These are phyloP conservation scores for Nematopogon swammerdamellus DNA, from an alignment of 2,888 invertebrate genomes.

Conservation along the genomic window DNA sequence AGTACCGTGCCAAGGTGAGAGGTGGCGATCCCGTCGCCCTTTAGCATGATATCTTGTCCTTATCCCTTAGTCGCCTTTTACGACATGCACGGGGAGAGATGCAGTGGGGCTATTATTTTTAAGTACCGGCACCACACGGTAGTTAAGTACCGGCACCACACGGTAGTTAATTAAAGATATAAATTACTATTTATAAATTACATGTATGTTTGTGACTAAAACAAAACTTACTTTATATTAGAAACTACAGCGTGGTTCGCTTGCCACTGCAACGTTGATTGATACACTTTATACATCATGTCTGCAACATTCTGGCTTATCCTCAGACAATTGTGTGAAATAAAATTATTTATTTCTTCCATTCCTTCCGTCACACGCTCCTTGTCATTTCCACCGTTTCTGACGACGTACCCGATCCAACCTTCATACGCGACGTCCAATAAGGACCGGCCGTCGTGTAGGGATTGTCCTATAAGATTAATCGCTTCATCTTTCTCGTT, in stretches of 20 bases:
- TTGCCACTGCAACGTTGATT: constrained; percentile 24
- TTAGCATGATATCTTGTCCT: no score
- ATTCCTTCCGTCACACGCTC: constrained; percentile 27
- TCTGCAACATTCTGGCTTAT: constrained; percentile 25
- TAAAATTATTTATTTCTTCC: constrained; percentile 55
- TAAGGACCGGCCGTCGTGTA: constrained; percentile 35
- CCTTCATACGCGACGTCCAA: constrained; percentile 43
- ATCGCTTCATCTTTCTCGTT: constrained; percentile 58
- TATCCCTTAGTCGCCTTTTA: no score
- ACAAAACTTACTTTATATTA: constrained; percentile 25
- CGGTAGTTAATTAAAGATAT: no score
- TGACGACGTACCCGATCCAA: constrained; percentile 49
- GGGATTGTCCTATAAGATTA: constrained; percentile 56
- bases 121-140: no score
- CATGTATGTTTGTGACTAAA: constrained; percentile 2
- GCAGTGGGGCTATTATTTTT: no score
- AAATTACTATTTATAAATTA: no score
- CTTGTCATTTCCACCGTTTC: constrained; percentile 29
- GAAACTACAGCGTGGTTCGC: constrained; percentile 25
- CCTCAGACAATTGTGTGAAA: constrained; percentile 41
- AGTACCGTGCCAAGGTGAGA: no score
- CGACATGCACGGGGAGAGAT: no score
- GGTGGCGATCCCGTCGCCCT: no score
- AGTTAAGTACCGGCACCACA: no score
- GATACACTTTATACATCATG: constrained; percentile 25